These are phyloP conservation scores for Drosophila meridionalis DNA, from an alignment of 2,888 invertebrate species.

Conservation along the genomic window DNA sequence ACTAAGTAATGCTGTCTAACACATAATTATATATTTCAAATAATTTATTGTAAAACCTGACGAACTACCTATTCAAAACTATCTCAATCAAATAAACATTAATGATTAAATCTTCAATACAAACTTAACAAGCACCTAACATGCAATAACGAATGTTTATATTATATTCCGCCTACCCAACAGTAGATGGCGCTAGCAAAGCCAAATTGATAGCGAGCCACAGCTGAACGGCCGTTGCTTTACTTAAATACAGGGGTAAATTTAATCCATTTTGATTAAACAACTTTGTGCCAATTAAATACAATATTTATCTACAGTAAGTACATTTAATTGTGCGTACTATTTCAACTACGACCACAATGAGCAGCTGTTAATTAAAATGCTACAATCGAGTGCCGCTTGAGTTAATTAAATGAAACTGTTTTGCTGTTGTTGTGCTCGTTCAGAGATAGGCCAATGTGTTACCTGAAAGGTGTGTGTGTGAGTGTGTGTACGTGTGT, in stretches of 20 bases:
- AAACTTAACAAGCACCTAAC: neutral
- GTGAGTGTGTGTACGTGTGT: neutral
- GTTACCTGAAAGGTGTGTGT: slow-evolving; percentile 17
- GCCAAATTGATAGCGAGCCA: neutral
- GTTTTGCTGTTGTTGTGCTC: slow-evolving; percentile 13
- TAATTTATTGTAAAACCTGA: neutral
- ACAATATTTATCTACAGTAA: neutral
- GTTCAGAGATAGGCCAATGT: slow-evolving; percentile 4
- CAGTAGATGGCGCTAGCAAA: slow-evolving; percentile 8
- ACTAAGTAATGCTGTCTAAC: no score
- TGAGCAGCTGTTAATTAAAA: slow-evolving; percentile 61
- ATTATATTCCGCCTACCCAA: neutral
- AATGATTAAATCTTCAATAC: neutral
- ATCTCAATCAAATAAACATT: neutral
- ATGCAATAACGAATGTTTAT: neutral
- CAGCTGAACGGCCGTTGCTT: neutral
- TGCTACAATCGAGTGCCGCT: slow-evolving; percentile 49
- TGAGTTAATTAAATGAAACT: slow-evolving; percentile 67
- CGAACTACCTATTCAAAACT: neutral
- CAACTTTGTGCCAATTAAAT: neutral
- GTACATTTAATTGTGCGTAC: slow-evolving; percentile 14
- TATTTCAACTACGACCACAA: slow-evolving; percentile 1
- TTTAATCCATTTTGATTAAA: slow-evolving; percentile 9
- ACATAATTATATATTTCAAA: no score
- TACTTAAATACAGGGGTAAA: neutral